Evolutionary conservation across 2,888 invertebrate species (phyloP), one percentile per base, ranked within the genome.

Genomic region (Helicoverpa assulta): DNA sequence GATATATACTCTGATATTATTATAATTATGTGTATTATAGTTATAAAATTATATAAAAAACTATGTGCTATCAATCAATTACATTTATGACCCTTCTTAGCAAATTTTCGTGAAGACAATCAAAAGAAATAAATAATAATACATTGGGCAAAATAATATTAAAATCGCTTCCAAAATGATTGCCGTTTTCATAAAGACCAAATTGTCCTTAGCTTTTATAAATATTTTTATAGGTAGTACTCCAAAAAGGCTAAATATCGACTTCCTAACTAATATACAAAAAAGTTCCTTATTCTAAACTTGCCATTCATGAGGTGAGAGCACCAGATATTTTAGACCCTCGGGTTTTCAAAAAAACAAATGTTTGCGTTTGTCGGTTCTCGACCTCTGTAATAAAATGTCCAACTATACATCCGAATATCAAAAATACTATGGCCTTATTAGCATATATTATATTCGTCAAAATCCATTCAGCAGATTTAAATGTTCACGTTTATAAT

Each of bases 221-320:
- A 43, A 16, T 16, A 43, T 43, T 16, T 43, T 16, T 47, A n/a
- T 47, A 47, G 4, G 6, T n/a, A 47, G 2, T n/a, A 47, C 16
- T 6, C 0, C 47, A 6, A n/a, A n/a, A n/a, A 5, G n/a, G 43
- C 43, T 16, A 16, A 47, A 47, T 47, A 47, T n/a, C 47, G 16
- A 62, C 26, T 7, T 53, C 14, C 19, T 18, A 10, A 3, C 33
- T 58, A 57, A 62, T 43, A 37, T 61, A n/a, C 66, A 74, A 55
- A 52, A 26, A 59, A 47, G 4, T 29, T 78, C 52, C 52, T 47
- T 51, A 60, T 82, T 82, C 78, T 82, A 82, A 82, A 80, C 62
- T 75, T 75, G 64, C 56, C 63, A 56, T 57, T 66, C 64, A 10
- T 56, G 19, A n/a, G 53, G 29, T 60, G 53, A 6, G 21, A 10